Conservation (phyloP, 2,797 vertebrate species). For the Scleropages formosus region DNA sequence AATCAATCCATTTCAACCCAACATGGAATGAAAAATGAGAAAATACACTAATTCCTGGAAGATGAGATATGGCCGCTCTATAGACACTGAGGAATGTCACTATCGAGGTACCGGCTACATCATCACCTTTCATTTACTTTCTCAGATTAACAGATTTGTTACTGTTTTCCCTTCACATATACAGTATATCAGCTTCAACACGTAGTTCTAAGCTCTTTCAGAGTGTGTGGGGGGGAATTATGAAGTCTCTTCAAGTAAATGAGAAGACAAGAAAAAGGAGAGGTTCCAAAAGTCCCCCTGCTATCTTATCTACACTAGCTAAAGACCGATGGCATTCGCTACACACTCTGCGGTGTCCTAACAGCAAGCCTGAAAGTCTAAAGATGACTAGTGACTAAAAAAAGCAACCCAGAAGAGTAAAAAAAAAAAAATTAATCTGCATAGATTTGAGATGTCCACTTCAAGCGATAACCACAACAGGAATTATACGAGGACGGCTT, state of each 20-base stretch:
- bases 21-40: background rate
- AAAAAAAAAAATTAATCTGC: too few relatives aligned
- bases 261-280: background rate
- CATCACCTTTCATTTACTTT: background rate
- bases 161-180: background rate
- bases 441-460: too few relatives aligned
- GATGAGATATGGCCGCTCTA: background rate
- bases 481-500: too few relatives aligned
- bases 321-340: too few relatives aligned
- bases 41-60: background rate
- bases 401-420: too few relatives aligned
- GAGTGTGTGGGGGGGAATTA: background rate
- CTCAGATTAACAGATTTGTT: background rate
- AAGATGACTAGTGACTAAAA: too few relatives aligned
- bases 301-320: too few relatives aligned
- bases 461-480: too few relatives aligned
- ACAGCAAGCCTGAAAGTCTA: too few relatives aligned
- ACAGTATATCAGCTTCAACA: background rate
- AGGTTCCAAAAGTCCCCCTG: too few relatives aligned
- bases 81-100: background rate
- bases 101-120: background rate
- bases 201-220: background rate
- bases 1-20: background rate
- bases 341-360: too few relatives aligned
- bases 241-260: background rate